These are phyloP conservation scores for Rhinichthys osculus DNA, from an alignment of 2,797 vertebrate genomes.

Conservation along the genomic window DNA sequence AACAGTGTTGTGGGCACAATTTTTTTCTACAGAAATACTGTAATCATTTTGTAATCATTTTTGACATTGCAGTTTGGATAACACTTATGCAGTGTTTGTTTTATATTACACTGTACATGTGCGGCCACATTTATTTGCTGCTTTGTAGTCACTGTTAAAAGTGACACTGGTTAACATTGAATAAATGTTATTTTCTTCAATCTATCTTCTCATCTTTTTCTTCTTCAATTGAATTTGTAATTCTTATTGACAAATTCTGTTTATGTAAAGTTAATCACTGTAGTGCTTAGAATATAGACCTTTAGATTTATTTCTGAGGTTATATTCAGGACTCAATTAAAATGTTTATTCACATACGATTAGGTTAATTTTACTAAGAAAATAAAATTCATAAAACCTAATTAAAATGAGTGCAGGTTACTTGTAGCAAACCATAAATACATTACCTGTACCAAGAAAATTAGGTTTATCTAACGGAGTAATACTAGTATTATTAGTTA, in stretches of 20 bases:
- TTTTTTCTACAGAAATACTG: too few species aligned
- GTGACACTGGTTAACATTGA: background rate
- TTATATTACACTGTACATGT: background rate
- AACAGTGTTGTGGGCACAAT: too few species aligned
- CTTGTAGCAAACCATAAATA: too few species aligned
- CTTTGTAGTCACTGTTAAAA: background rate
- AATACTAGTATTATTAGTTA: too few species aligned
- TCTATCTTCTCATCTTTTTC: background rate
- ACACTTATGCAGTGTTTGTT: background rate
- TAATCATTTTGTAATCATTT: too few species aligned
- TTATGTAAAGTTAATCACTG: background rate
- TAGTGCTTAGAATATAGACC: background rate
- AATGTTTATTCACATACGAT: conserved; percentile 3
- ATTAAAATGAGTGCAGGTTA: too few species aligned
- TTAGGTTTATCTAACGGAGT: too few species aligned
- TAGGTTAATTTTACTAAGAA: background rate
- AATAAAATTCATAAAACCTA: too few species aligned
- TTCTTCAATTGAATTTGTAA: background rate
- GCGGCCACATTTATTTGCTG: background rate
- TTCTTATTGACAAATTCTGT: background rate
- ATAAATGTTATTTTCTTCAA: background rate
- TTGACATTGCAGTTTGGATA: background rate
- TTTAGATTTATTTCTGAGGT: background rate
- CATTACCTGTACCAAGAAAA: too few species aligned
- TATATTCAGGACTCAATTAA: background rate